Percentiles rank a stretch among this genome's conserved stretches.
Evolutionary conservation across 2,888 invertebrate species (phyloP).

Genomic region (Thymelicus lineola): DNA sequence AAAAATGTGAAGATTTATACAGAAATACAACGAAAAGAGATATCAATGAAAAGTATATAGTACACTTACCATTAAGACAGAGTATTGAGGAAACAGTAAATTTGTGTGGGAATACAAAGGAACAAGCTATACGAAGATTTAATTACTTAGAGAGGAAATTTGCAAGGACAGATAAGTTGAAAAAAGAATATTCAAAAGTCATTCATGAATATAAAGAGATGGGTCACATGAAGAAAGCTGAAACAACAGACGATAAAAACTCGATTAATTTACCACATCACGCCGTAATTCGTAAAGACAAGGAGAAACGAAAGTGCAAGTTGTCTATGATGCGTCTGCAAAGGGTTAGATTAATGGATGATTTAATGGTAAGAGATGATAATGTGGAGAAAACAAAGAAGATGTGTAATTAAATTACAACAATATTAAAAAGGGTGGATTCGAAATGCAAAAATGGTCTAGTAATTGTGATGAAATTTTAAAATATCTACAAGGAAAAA

Average conservation of each 20-base stretch:
- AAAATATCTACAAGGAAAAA: constrained; percentile 29
- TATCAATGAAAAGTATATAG: constrained; percentile 40
- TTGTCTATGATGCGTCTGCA: constrained; percentile 45
- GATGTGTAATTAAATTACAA: constrained; percentile 42
- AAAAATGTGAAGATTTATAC: constrained; percentile 41
- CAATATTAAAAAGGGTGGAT: constrained; percentile 48
- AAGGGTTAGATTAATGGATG: constrained; percentile 39
- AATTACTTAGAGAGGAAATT: constrained; percentile 38
- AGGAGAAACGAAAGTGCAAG: constrained; percentile 44
- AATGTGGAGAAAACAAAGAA: constrained; percentile 36
- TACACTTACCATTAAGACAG: constrained; percentile 40
- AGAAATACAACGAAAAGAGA: constrained; percentile 40
- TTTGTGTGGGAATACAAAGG: constrained; percentile 41
- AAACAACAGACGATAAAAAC: constrained; percentile 12
- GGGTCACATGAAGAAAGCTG: constrained; percentile 41
- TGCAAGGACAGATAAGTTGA: constrained; percentile 29
- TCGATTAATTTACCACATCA: constrained; percentile 46
- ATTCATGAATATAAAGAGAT: constrained; percentile 40
- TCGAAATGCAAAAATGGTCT: constrained; percentile 49
- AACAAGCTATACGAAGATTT: constrained; percentile 42
- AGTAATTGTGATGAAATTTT: constrained; percentile 42
- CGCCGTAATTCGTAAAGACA: constrained; percentile 45
- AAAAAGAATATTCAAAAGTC: too few relatives aligned
- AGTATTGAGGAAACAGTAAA: constrained; percentile 34
- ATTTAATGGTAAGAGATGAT: constrained; percentile 43